Evolutionary conservation across 2,113 vertebrate species (phyloP).

Genomic region (Hippolais icterina): DNA sequence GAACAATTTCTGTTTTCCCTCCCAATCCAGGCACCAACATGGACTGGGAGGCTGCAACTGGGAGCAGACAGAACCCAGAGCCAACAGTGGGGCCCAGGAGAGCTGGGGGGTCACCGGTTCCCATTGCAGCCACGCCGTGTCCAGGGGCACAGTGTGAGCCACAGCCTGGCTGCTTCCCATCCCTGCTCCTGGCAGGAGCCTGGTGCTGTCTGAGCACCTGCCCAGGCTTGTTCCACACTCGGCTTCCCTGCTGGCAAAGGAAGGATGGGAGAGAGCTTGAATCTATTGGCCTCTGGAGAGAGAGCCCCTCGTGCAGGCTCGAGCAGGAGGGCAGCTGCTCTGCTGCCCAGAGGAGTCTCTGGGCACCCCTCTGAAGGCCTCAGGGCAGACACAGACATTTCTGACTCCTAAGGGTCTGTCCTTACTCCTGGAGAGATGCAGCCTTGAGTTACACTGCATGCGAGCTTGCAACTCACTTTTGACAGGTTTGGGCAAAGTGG

Average conservation of each 20-base stretch:
- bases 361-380: background rate
- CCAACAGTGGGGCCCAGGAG: accelerated
- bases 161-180: background rate
- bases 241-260: background rate
- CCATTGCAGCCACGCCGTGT: background rate
- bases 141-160: background rate
- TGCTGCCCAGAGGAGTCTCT: background rate
- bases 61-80: background rate
- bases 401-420: background rate
- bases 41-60: background rate
- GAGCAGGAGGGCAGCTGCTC: background rate
- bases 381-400: background rate
- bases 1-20: background rate
- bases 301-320: background rate
- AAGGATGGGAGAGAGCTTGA: background rate
- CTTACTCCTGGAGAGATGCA: background rate
- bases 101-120: accelerated
- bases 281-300: background rate
- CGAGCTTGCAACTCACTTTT: background rate
- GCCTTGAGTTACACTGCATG: background rate
- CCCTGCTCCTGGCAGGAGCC: background rate
- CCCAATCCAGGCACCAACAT: background rate
- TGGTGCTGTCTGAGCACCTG: background rate
- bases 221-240: background rate
- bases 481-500: background rate